Evolutionary conservation across 2,888 invertebrate genomes (phyloP).

Genomic region (Tipula lateralis): DNA sequence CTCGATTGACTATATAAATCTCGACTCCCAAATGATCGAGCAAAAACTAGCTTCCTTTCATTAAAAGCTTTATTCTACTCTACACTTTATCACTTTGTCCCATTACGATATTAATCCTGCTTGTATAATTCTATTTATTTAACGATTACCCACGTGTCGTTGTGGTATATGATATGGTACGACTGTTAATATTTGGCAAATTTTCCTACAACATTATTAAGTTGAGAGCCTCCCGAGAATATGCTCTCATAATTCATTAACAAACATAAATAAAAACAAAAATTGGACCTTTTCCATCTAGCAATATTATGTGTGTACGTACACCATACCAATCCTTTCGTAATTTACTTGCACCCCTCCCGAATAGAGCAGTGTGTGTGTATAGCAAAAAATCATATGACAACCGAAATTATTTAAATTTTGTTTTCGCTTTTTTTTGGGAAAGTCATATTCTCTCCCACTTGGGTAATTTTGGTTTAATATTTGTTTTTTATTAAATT

Average conservation of each 20-base stretch:
- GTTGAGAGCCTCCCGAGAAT: not conserved
- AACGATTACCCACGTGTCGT: not conserved
- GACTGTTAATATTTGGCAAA: not conserved
- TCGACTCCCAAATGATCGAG: too few species aligned
- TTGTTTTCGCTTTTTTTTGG: not conserved
- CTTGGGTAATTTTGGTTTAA: not conserved
- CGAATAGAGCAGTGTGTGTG: not conserved
- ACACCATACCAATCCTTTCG: not conserved
- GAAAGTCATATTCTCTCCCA: not conserved
- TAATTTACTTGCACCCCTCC: not conserved
- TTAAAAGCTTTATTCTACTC: too few species aligned
- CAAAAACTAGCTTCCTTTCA: too few species aligned
- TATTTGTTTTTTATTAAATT: not conserved
- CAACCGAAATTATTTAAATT: not conserved
- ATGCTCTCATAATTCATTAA: not conserved
- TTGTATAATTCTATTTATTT: not conserved
- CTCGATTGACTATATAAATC: too few species aligned
- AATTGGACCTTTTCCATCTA: not conserved
- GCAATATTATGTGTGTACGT: not conserved
- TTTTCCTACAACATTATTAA: not conserved
- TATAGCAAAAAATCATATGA: not conserved
- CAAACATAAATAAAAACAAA: not conserved
- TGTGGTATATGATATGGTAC: not conserved
- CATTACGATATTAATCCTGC: too few species aligned
- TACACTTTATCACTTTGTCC: too few species aligned